A percentile compares a stretch with the other conserved stretches of the same genome.
Evolutionary conservation across 2,888 invertebrate genomes (phyloP).

Genomic region (Cataglyphis rosenhaueri): DNA sequence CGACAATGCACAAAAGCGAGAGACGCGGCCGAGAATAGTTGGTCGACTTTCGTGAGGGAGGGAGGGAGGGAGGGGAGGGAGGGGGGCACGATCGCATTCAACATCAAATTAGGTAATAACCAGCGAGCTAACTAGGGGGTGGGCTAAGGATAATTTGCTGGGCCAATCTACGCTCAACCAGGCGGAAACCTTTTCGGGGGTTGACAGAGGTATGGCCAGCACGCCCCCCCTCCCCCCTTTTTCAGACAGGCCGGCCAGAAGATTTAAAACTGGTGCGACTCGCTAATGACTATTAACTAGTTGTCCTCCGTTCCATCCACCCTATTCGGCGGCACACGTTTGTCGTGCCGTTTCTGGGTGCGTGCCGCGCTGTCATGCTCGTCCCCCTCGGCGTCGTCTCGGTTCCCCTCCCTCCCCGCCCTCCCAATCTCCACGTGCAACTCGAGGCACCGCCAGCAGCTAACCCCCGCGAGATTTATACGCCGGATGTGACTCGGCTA

Average conservation of each 20-base stretch:
- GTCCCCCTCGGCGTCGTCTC: conserved; percentile 43
- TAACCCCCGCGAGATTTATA: conserved; percentile 83
- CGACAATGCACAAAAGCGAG: conserved; percentile 53
- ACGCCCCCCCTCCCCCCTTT: conserved; percentile 60
- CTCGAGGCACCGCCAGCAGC: conserved; percentile 67
- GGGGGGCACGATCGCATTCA: conserved; percentile 65
- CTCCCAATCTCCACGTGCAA: conserved; percentile 61
- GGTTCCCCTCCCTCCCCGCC: conserved; percentile 27
- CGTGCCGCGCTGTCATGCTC: conserved; percentile 69
- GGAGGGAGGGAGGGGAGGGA: conserved; percentile 31
- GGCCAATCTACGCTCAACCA: conserved; percentile 70
- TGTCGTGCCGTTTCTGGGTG: conserved; percentile 70
- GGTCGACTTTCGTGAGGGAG: conserved; percentile 63
- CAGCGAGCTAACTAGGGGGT: conserved; percentile 64
- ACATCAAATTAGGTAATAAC: conserved; percentile 73
- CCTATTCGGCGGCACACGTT: conserved; percentile 71
- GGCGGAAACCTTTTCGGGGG: conserved; percentile 71
- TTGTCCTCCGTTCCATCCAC: conserved; percentile 76
- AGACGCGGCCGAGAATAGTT: conserved; percentile 69
- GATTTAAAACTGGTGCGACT: conserved; percentile 81
- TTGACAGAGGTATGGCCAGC: conserved; percentile 70
- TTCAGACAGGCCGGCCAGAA: conserved; percentile 72
- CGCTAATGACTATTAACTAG: conserved; percentile 83
- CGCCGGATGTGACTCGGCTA: conserved; percentile 83
- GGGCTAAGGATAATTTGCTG: conserved; percentile 70